These are phyloP conservation scores for Spilosoma lubricipeda DNA, from an alignment of 2,888 invertebrate genomes.

Conservation along the genomic window DNA sequence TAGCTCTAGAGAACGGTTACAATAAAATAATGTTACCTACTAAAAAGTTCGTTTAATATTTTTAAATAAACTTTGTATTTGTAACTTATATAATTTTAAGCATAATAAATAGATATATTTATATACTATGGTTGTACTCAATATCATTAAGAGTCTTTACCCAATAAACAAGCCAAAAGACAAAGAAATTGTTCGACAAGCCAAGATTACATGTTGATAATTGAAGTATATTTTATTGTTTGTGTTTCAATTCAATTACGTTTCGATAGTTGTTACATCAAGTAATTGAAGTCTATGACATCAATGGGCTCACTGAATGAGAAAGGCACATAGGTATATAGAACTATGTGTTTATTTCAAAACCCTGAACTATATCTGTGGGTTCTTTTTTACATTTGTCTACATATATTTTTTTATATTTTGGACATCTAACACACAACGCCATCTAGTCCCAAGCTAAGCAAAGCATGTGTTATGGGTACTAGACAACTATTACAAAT, in stretches of 20 bases:
- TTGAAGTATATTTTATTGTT: conserved; percentile 2
- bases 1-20: background rate
- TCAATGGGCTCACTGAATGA: background rate
- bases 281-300: background rate
- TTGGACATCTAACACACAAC: no score
- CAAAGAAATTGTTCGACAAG: background rate
- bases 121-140: background rate
- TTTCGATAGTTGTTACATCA: background rate
- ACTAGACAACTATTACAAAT: no score
- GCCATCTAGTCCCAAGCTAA: no score
- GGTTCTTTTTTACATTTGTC: background rate
- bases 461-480: no score
- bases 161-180: background rate
- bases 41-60: background rate
- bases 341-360: background rate
- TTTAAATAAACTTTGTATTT: background rate
- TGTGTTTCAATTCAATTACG: background rate
- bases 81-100: background rate
- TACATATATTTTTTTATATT: no score
- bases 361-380: background rate
- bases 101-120: no score
- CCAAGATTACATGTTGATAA: background rate
- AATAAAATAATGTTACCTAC: no score
- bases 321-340: background rate
- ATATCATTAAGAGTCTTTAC: background rate